Evolutionary conservation across 1,140 invertebrate species (phyloP), one percentile per base, ranked within the genome.

Genomic region (Pristionchus pacificus): DNA sequence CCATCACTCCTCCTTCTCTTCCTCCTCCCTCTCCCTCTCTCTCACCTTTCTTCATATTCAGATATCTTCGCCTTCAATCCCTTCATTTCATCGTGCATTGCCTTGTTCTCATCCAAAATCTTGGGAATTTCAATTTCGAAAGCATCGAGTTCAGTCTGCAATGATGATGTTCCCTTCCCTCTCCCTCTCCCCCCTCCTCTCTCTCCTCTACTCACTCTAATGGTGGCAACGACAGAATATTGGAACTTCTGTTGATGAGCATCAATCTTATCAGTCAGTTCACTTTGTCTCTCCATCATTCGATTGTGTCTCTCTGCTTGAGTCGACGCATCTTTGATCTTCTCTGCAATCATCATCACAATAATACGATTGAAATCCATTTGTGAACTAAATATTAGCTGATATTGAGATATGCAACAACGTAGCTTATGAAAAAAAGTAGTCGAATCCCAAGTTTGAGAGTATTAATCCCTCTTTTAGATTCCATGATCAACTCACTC

Each of bases 31-130:
- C 38, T 49, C 38, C 38, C 38, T 49, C 38, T 19, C 38, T 49
- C 38, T 49, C 38, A 49, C 38, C 38, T 31, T 14, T 30, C n/a
- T 70, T 72, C 60, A 29, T 27, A 25, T 13, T 73, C 71, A 14
- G n/a, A 24, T n/a, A 75, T 38, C 55, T 74, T 75, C 10, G 14
- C 59, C 13, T 49, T 2, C 0, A 75, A 15, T 19, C 62, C 60
- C 58, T 69, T 59, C 0, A 69, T 28, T 31, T 75, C 31, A 2
- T n/a, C 55, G 2, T 38, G n/a, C 15, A 24, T 60, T n/a, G 74
- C 28, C 33, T 74, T 60, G 27, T 65, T 65, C 2, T 64, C 62
- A 14, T 49, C 49, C 30, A 38, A 57, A 19, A 32, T 59, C 66
- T 65, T 49, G 28, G 65, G 60, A 31, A 75, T 31, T 32, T 72